Evolutionary conservation across 2,797 vertebrate genomes (phyloP), one percentile per base, ranked within the genome.

Genomic region (Gorsachius magnificus): DNA sequence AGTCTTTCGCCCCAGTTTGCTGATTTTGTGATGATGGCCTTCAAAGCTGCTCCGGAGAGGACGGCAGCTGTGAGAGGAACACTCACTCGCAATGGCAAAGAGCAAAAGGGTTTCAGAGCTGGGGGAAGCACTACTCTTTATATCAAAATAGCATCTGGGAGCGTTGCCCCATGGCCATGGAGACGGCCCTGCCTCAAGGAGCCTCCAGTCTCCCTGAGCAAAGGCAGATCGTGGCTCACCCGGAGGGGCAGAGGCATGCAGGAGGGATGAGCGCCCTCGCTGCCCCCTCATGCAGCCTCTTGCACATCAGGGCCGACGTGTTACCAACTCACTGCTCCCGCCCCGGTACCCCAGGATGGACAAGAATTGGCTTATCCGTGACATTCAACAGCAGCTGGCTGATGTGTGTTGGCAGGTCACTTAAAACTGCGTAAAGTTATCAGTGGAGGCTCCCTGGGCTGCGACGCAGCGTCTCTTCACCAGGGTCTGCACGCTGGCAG

Each of bases 401-500:
- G 17, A 5, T 24, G 22, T 13, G 15, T 6, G 24, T 9, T 70
- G 72, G 31, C 63, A 80, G 61, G 48, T 68, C 63, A 4, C 61
- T 60, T 19, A 22, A 31, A 88, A 1, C 16, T 13, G 33, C 24
- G 1, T 8, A 26, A 38, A 56, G 61, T 18, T 43, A 36, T 2
- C 2, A 0, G 25, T 8, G 45, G 29, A 43, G 35, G n/a, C 50
- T 75, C 26, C 75, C 61, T 6, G 41, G 15, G 46, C 72, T 19
- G 21, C 3, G 21, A 6, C 14, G 56, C 31, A n/a, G 58, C 46
- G 46, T 64, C 76, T 31, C 17, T 48, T 68, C 50, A 2, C 9
- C 0, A 1, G n/a, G 19, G 5, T 16, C 48, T 53, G 69, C 48
- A 13, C 0, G 0, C 68, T 28, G 79, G 43, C 69, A 75, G 70